Percentiles rank a stretch among this genome's conserved stretches.
These are phyloP conservation scores for Anseranas semipalmata DNA, from an alignment of 2,113 vertebrate genomes.

Conservation along the genomic window DNA sequence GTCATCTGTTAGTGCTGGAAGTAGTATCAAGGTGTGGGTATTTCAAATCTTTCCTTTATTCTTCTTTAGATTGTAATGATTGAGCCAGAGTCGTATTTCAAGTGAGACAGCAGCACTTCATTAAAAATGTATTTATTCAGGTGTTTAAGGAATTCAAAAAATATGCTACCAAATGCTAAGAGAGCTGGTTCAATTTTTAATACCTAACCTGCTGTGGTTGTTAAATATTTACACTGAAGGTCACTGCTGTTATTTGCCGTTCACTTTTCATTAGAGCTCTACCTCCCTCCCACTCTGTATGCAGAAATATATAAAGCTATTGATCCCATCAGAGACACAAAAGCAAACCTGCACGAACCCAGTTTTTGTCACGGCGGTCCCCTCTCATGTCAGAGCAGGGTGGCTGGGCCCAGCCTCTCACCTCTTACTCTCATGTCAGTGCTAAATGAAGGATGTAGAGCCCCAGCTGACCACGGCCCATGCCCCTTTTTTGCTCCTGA, in stretches of 20 bases:
- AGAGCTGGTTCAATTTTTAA: slow-evolving; percentile 9
- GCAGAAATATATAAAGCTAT: not conserved
- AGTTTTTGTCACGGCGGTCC: not conserved
- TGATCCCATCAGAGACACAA: not conserved
- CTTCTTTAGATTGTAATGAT: not conserved
- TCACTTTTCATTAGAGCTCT: not conserved
- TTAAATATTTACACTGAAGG: slow-evolving; percentile 46
- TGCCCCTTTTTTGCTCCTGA: no score
- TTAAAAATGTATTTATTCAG: slow-evolving; percentile 26
- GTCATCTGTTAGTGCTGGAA: not conserved
- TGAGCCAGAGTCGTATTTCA: not conserved
- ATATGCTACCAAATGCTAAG: not conserved
- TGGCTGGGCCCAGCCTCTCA: not conserved
- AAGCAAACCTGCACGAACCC: not conserved
- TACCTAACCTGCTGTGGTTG: slow-evolving; percentile 4
- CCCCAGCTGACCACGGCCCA: no score
- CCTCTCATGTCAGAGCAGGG: accelerated
- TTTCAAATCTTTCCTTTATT: not conserved
- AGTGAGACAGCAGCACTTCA: not conserved
- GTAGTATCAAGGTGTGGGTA: not conserved
- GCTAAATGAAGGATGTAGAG: no score
- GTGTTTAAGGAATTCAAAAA: not conserved
- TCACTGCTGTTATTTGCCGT: slow-evolving; percentile 3
- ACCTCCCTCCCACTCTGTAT: not conserved
- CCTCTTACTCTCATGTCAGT: not conserved